These are phyloP conservation scores for Connochaetes taurinus DNA, from an alignment of 2,113 vertebrate species.

Conservation along the genomic window DNA sequence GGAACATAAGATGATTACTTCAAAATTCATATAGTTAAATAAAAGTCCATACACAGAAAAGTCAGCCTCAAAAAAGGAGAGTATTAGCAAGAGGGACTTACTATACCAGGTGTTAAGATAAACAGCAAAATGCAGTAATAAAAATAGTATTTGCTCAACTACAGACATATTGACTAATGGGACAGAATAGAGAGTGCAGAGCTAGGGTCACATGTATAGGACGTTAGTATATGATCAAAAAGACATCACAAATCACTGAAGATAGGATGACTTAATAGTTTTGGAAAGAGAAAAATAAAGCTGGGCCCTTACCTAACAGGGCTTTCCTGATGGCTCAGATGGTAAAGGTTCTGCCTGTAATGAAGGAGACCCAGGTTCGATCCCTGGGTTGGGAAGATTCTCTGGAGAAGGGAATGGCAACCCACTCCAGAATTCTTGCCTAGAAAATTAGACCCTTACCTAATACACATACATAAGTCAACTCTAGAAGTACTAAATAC, in stretches of 20 bases:
- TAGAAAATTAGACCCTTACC: background rate
- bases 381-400: background rate
- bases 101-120: background rate
- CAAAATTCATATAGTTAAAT: background rate
- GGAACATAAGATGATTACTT: background rate
- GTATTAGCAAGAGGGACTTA: background rate
- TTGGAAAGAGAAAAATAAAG: background rate
- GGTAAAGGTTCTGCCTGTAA: background rate
- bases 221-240: background rate
- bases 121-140: background rate
- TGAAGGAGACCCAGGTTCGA: accelerated
- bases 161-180: background rate
- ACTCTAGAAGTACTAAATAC: background rate
- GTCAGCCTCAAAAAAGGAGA: no score
- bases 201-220: background rate
- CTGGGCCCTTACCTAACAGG: background rate
- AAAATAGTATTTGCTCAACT: background rate
- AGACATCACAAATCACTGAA: background rate
- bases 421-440: background rate
- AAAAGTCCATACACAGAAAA: background rate
- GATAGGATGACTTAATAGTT: background rate
- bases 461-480: background rate
- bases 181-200: background rate
- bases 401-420: background rate
- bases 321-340: background rate